A percentile compares a stretch with the other conserved stretches of the same genome.
Conservation (phyloP, 2,888 invertebrate species). For the Cephalotes varians region DNA sequence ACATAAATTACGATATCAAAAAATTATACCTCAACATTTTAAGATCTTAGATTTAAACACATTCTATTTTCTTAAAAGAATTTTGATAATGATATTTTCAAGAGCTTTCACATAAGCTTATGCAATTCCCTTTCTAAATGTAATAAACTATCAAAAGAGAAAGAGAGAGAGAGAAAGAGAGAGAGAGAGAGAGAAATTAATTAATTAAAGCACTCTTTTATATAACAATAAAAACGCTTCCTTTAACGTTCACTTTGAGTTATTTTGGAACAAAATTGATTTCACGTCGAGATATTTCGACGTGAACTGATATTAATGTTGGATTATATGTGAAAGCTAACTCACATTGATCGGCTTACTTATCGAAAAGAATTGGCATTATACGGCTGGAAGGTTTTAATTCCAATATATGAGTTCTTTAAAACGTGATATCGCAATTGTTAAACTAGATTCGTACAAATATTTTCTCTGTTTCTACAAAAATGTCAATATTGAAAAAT, state of each 20-base stretch:
- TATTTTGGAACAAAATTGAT: conserved; percentile 34
- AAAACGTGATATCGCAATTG: conserved; percentile 23
- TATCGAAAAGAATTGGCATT: conserved; percentile 39
- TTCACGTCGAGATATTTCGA: conserved; percentile 32
- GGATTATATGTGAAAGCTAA: conserved; percentile 39
- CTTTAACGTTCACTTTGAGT: conserved; percentile 30
- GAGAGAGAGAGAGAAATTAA: too few species aligned
- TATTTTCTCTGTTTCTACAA: conserved; percentile 16
- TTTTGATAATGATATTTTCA: neutral
- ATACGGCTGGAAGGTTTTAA: conserved; percentile 9
- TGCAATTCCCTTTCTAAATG: neutral
- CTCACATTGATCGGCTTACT: conserved; percentile 38
- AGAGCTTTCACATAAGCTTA: neutral
- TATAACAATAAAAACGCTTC: neutral
- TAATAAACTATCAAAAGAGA: neutral
- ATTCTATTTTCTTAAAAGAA: neutral
- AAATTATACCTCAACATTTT: neutral
- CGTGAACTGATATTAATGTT: conserved; percentile 35
- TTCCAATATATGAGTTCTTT: conserved; percentile 4
- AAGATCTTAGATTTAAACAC: neutral
- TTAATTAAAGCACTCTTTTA: conserved; percentile 33
- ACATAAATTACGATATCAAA: neutral
- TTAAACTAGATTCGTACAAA: neutral
- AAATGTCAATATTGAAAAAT: conserved; percentile 22
- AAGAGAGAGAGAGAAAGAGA: too few species aligned